Evolutionary conservation across 2,888 invertebrate genomes (phyloP).

Genomic region (Chaitophorus viminalis): DNA sequence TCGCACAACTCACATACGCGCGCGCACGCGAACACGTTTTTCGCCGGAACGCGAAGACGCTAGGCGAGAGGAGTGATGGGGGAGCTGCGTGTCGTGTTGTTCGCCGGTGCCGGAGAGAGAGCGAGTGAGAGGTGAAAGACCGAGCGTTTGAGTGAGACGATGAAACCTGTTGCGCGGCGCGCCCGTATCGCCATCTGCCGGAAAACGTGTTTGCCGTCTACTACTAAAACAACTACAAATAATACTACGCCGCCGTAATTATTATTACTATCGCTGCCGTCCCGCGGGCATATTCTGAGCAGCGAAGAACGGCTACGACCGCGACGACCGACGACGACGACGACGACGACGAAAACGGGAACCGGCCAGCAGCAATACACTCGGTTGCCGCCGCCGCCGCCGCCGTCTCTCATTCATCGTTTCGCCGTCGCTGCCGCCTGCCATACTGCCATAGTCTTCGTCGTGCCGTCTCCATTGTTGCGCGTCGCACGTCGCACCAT

Average conservation of each 20-base stretch:
- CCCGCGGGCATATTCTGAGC: neutral
- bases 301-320: neutral
- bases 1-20: too few relatives aligned
- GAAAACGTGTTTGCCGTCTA: too few relatives aligned
- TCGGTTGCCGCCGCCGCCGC: neutral
- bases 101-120: too few relatives aligned
- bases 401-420: slow-evolving; percentile 38
- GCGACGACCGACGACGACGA: neutral
- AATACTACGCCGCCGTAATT: neutral
- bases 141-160: too few relatives aligned
- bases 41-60: too few relatives aligned
- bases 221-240: too few relatives aligned
- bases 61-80: too few relatives aligned
- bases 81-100: too few relatives aligned
- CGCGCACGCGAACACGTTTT: too few relatives aligned
- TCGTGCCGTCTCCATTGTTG: slow-evolving; percentile 19
- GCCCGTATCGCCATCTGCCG: too few relatives aligned
- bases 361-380: slow-evolving; percentile 22
- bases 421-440: slow-evolving; percentile 30
- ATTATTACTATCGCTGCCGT: neutral
- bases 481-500: slow-evolving; percentile 2
- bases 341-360: slow-evolving; percentile 4
- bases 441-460: slow-evolving; percentile 43
- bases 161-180: too few relatives aligned
- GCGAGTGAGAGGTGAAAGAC: too few relatives aligned